Percentiles rank a stretch among this genome's conserved stretches.
Evolutionary conservation across 1,140 invertebrate species (phyloP).

Genomic region (Polyergus mexicanus): DNA sequence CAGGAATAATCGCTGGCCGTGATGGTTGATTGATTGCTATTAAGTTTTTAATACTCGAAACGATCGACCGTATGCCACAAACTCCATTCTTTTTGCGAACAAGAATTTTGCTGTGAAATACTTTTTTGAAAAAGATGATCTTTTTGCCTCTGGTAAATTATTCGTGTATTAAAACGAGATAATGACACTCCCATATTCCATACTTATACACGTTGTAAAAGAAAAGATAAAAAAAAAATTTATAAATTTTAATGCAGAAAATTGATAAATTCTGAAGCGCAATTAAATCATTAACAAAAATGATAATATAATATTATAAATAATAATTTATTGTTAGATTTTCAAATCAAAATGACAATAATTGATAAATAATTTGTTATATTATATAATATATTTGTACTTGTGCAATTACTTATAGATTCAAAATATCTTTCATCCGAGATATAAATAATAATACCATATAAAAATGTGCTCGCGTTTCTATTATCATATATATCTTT

Average conservation of each 20-base stretch:
- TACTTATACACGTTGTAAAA: not conserved
- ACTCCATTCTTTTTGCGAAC: slow-evolving; percentile 5
- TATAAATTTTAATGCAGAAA: not conserved
- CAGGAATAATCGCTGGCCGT: slow-evolving; percentile 40
- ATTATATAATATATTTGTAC: not conserved
- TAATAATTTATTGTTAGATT: not conserved
- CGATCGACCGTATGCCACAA: not conserved
- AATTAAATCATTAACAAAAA: not conserved
- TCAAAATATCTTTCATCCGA: not conserved
- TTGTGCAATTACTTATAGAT: not conserved
- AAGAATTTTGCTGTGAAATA: not conserved
- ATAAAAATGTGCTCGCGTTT: slow-evolving; percentile 1
- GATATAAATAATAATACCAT: not conserved
- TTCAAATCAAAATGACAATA: not conserved
- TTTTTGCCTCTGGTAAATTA: slow-evolving; percentile 10
- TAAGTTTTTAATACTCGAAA: slow-evolving; percentile 24
- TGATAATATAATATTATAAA: not conserved
- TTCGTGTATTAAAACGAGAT: not conserved
- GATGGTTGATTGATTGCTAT: slow-evolving; percentile 40
- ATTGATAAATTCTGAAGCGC: not conserved
- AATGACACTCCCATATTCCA: not conserved
- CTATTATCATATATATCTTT: not conserved
- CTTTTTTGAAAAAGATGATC: not conserved
- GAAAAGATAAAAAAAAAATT: not conserved
- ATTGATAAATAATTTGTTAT: slow-evolving; percentile 1